Conservation (phyloP, 2,113 vertebrate genomes). For the Melanerpes formicivorus region DNA sequence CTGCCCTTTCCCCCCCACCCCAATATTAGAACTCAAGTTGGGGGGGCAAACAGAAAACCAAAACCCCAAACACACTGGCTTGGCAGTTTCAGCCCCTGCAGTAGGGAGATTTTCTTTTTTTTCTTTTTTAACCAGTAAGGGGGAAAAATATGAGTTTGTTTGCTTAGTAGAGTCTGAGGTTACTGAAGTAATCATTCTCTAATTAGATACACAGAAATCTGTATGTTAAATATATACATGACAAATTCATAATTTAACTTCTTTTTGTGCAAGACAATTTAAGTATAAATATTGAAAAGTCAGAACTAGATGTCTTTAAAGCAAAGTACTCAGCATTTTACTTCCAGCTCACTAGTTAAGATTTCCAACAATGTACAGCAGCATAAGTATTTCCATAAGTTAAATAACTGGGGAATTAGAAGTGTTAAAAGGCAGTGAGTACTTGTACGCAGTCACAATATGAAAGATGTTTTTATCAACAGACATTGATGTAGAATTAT, state of each 20-base stretch:
- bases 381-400: background rate
- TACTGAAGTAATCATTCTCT: background rate
- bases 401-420: background rate
- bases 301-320: background rate
- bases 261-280: background rate
- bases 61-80: background rate
- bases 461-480: background rate
- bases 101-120: background rate
- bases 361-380: background rate
- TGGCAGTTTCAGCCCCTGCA: background rate
- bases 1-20: background rate
- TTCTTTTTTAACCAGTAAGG: background rate
- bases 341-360: background rate
- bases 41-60: background rate
- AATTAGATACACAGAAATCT: background rate
- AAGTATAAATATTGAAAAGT: background rate
- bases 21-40: background rate
- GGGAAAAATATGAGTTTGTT: background rate
- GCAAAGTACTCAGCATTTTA: background rate
- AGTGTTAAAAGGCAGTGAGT: background rate
- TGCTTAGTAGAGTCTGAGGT: background rate
- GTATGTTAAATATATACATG: background rate
- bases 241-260: background rate
- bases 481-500: background rate
- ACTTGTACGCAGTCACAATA: background rate